Conservation (phyloP, 2,113 vertebrate genomes). For the Meleagris gallopavo region DNA sequence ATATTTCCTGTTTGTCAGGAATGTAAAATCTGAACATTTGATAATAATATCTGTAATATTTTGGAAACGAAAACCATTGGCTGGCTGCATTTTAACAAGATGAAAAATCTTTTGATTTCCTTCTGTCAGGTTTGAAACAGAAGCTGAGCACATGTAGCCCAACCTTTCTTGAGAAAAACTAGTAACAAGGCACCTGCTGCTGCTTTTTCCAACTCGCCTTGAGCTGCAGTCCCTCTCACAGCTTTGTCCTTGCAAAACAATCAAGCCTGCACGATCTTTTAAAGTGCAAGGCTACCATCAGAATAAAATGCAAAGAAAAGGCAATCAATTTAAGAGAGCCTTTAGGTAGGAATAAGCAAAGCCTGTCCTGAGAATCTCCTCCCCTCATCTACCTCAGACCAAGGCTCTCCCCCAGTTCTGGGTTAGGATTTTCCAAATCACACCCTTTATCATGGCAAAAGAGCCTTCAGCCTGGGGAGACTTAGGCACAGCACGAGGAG, state of each 20-base stretch:
- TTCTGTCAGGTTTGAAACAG: slow-evolving; percentile 77
- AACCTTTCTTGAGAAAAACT: slow-evolving; percentile 48
- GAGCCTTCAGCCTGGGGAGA: background rate
- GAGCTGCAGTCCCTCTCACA: background rate
- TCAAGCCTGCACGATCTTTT: background rate
- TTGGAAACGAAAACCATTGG: slow-evolving; percentile 78
- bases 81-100: slow-evolving; percentile 77
- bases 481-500: accelerated
- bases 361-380: background rate
- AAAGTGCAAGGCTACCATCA: background rate
- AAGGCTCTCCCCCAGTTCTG: background rate
- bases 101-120: slow-evolving; percentile 60
- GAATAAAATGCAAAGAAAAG: background rate
- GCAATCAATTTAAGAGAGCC: background rate
- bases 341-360: background rate
- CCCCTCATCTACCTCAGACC: background rate
- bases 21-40: slow-evolving; percentile 78
- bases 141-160: slow-evolving; percentile 58
- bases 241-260: background rate
- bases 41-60: slow-evolving; percentile 84
- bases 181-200: slow-evolving; percentile 42
- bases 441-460: background rate
- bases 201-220: background rate
- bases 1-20: slow-evolving; percentile 86
- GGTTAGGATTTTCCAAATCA: background rate